A percentile compares a stretch with the other conserved stretches of the same genome.
Evolutionary conservation across 2,113 vertebrate genomes (phyloP).

Genomic region (Rhea pennata): DNA sequence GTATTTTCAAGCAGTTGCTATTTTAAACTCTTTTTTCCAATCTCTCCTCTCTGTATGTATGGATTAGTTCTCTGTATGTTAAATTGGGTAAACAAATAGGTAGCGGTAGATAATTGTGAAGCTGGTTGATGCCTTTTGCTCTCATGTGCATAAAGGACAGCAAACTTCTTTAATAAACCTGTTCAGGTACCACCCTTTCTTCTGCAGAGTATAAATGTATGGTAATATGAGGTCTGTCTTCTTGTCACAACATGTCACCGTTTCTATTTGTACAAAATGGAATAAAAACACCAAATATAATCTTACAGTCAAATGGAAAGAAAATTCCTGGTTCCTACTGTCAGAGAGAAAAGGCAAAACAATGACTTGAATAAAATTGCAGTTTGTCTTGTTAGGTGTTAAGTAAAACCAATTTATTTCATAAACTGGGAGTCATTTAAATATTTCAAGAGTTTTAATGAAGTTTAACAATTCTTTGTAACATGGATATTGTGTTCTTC

Average conservation of each 20-base stretch:
- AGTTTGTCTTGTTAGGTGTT: slow-evolving; percentile 74
- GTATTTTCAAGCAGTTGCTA: slow-evolving; percentile 4
- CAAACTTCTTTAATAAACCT: slow-evolving; percentile 60
- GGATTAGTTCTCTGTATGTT: slow-evolving; percentile 38
- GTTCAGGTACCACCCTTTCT: slow-evolving; percentile 46
- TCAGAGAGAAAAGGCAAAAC: slow-evolving; percentile 71
- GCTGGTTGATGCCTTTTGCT: slow-evolving; percentile 36
- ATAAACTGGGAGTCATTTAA: slow-evolving; percentile 71
- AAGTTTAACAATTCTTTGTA: slow-evolving; percentile 59
- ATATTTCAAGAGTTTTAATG: slow-evolving; percentile 70
- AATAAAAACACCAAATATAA: slow-evolving; percentile 76
- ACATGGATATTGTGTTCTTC: slow-evolving; percentile 42
- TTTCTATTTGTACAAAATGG: slow-evolving; percentile 73
- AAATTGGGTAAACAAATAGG: slow-evolving; percentile 49
- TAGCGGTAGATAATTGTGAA: slow-evolving; percentile 1
- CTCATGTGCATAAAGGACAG: slow-evolving; percentile 38
- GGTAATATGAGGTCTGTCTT: slow-evolving; percentile 75
- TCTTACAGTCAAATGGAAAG: slow-evolving; percentile 76
- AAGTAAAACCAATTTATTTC: slow-evolving; percentile 75
- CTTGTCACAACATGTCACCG: slow-evolving; percentile 78
- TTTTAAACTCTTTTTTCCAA: background rate
- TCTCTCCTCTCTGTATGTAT: background rate
- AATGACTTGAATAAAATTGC: slow-evolving; percentile 71
- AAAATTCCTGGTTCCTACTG: slow-evolving; percentile 63
- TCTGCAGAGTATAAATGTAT: slow-evolving; percentile 71